Conservation (phyloP, 2,888 invertebrate species). For the Andrena camellia region DNA sequence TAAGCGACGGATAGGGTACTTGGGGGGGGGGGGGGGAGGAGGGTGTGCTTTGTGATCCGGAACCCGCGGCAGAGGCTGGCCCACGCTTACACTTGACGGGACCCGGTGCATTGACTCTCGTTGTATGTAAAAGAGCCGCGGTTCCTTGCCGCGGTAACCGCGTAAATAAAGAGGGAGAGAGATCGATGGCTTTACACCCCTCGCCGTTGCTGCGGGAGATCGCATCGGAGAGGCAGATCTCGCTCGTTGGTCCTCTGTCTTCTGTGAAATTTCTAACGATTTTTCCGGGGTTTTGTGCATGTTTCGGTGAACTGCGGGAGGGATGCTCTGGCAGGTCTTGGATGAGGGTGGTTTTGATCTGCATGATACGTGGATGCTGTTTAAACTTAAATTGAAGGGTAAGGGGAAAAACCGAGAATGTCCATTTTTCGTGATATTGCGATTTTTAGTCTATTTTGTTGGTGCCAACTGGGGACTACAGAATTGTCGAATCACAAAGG, state of each 20-base stretch:
- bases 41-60: conserved; percentile 82
- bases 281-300: background rate
- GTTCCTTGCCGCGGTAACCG: conserved; percentile 63
- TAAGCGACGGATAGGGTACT: conserved; percentile 78
- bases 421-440: too few species aligned
- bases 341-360: too few species aligned
- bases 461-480: too few species aligned
- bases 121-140: conserved; percentile 46
- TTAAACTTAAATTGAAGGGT: too few species aligned
- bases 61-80: conserved; percentile 68
- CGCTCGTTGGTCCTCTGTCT: background rate
- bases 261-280: background rate
- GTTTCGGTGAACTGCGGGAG: background rate
- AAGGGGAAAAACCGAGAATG: too few species aligned
- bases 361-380: too few species aligned
- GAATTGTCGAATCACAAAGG: too few species aligned
- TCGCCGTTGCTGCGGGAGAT: conserved; percentile 10
- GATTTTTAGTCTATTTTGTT: too few species aligned
- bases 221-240: conserved; percentile 9
- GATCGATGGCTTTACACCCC: conserved; percentile 12
- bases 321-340: too few species aligned
- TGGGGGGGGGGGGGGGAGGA: conserved; percentile 49
- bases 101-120: background rate
- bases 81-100: conserved; percentile 49
- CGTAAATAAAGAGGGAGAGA: conserved; percentile 69